phyloP scores from a whole-genome alignment of 2,888 invertebrate genomes.

The Caenorhabditis zanzibari region DNA sequence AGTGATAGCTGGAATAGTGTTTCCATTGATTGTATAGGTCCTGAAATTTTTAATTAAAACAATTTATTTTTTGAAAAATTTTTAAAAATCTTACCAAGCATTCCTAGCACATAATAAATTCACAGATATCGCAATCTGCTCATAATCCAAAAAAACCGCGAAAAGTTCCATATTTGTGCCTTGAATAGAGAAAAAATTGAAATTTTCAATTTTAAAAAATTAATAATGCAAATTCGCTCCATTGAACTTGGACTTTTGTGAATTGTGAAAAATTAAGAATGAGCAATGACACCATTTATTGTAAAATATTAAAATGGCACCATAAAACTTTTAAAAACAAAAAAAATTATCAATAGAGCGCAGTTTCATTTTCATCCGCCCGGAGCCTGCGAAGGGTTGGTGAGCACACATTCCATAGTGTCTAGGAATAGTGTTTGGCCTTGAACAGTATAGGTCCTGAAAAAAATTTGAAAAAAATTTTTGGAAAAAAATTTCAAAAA shows the following conservation, averaged over 20 bases:
- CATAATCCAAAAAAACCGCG: no score
- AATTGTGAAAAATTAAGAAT: not conserved
- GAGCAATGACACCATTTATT: not conserved
- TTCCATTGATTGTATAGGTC: no score
- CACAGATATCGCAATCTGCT: no score
- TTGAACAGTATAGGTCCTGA: no score
- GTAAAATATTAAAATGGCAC: not conserved
- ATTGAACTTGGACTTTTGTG: not conserved
- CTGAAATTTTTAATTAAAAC: no score
- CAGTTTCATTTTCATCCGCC: not conserved
- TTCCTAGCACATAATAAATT: no score
- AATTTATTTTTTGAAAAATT: no score
- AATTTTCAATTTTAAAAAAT: no score
- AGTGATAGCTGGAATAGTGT: no score
- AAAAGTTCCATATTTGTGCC: no score
- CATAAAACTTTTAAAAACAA: not conserved
- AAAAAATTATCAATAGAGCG: not conserved
- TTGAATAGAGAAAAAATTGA: not conserved
- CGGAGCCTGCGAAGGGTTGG: not conserved
- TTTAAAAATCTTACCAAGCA: no score
- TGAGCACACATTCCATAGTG: slow-evolving; percentile 27
- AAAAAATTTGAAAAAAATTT: not conserved
- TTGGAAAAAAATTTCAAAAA: not conserved
- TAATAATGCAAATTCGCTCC: not conserved
- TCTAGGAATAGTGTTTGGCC: no score